phyloP scores from a whole-genome alignment of 2,888 invertebrate genomes.

The Tachina grossa region DNA sequence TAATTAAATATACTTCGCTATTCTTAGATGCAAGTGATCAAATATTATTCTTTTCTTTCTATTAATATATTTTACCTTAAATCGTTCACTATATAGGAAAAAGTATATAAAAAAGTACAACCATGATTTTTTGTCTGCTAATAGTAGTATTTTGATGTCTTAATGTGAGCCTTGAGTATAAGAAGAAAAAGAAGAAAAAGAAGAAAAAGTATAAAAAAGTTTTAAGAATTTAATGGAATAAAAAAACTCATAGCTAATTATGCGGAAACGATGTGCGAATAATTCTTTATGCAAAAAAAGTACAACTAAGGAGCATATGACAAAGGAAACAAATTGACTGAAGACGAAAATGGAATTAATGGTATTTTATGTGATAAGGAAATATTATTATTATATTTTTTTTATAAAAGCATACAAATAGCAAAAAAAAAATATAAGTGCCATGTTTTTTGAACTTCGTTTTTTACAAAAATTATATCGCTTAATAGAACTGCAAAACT shows the following conservation, averaged over 20 bases:
- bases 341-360: not conserved
- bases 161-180: not conserved
- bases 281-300: conserved; percentile 44
- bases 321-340: not conserved
- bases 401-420: not conserved
- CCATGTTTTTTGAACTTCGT: not conserved
- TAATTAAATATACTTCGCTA: no score
- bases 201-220: not conserved
- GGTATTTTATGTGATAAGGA: not conserved
- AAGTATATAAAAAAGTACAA: no score
- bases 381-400: not conserved
- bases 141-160: no score
- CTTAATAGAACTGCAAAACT: no score
- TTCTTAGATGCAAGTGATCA: no score
- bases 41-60: no score
- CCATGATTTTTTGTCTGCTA: no score
- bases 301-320: not conserved
- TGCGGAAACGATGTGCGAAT: conserved; percentile 58
- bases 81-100: not conserved
- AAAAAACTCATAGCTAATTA: conserved; percentile 52
- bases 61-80: no score
- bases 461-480: no score
- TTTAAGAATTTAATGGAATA: not conserved
- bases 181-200: not conserved
- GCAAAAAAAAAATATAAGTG: not conserved